Percentiles rank a stretch among this genome's conserved stretches.
Evolutionary conservation across 30 jellyfish, hydroid and myxozoan species (phyloP).

Genomic region (Turritopsis rubra): DNA sequence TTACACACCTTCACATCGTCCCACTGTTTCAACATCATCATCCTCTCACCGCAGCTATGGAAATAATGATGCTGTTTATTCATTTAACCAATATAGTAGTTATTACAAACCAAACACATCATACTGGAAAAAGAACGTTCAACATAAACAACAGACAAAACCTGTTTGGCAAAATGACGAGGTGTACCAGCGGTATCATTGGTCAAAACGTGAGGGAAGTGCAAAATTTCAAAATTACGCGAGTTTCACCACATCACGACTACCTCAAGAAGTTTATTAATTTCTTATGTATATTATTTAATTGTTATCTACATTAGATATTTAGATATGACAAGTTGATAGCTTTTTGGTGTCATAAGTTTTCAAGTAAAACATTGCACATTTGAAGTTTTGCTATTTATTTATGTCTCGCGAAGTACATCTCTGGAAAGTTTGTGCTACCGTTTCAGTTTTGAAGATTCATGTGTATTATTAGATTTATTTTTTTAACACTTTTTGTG

Average conservation of each 20-base stretch:
- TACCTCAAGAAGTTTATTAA: constrained; percentile 20
- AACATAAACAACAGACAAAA: not conserved
- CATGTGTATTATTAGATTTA: not conserved
- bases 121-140: constrained; percentile 24
- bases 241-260: not conserved
- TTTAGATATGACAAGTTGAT: not conserved
- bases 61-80: constrained; percentile 23
- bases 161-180: constrained; percentile 18
- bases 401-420: not conserved
- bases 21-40: not conserved
- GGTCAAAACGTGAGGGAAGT: constrained; percentile 19
- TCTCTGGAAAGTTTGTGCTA: not conserved
- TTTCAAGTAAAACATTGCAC: not conserved
- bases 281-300: not conserved
- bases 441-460: not conserved
- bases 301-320: constrained; percentile 12
- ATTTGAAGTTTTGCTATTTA: not conserved
- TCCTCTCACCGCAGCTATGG: not conserved
- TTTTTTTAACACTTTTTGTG: not conserved
- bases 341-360: not conserved
- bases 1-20: constrained; percentile 2
- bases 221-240: not conserved
- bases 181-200: constrained; percentile 26
- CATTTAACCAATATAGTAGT: constrained; percentile 37
- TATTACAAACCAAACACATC: constrained; percentile 6